Conservation (phyloP, 1,140 invertebrate species). For the Apis dorsata region DNA sequence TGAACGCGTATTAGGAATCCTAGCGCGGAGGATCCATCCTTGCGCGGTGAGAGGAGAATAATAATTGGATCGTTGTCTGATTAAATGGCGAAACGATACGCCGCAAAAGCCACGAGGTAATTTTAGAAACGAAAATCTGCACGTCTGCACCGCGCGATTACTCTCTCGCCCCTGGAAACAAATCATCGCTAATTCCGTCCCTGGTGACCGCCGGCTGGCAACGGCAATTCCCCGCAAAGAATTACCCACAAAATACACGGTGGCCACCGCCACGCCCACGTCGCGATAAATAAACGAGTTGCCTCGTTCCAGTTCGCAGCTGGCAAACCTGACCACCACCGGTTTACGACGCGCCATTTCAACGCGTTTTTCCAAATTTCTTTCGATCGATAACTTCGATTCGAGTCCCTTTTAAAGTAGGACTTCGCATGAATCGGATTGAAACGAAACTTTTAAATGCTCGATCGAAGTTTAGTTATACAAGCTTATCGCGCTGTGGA, state of each 20-base stretch:
- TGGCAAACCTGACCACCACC: not conserved
- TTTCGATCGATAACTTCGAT: too few species aligned
- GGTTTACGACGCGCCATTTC: not conserved
- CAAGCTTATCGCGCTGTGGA: too few species aligned
- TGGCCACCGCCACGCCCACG: conserved; percentile 8
- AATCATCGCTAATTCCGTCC: conserved; percentile 46
- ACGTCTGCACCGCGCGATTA: not conserved
- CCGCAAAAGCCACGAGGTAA: not conserved
- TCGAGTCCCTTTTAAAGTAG: too few species aligned
- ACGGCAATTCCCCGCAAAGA: conserved; percentile 13
- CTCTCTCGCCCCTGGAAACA: not conserved
- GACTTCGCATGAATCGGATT: too few species aligned
- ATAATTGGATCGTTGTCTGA: not conserved
- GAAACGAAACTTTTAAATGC: too few species aligned
- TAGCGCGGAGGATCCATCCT: too few species aligned
- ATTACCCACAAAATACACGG: conserved; percentile 29
- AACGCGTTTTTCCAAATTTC: not conserved
- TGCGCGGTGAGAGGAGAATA: not conserved
- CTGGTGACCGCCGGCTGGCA: conserved; percentile 6
- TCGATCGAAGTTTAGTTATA: too few species aligned
- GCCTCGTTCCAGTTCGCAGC: not conserved
- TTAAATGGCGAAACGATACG: not conserved
- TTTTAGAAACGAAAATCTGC: not conserved
- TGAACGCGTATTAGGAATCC: not conserved
- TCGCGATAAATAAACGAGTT: conserved; percentile 23